Percentiles rank a stretch among this genome's conserved stretches.
Evolutionary conservation across 2,113 vertebrate species (phyloP).

Genomic region (Bubo scandiacus): DNA sequence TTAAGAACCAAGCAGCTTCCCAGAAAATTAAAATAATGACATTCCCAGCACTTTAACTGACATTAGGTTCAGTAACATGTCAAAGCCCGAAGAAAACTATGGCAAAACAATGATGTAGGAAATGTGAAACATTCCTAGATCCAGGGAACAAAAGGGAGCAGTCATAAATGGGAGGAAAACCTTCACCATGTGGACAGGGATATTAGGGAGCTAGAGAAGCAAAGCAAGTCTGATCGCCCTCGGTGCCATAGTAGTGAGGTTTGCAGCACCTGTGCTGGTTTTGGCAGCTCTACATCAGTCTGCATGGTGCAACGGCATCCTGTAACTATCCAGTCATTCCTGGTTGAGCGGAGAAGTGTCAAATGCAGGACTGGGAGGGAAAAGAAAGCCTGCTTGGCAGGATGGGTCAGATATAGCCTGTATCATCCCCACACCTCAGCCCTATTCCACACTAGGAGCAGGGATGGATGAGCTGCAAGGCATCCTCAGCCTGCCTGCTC

Average conservation of each 20-base stretch:
- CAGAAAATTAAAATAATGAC: constrained; percentile 8
- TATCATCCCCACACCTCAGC: background rate
- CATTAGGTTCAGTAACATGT: background rate
- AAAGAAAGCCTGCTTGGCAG: rapidly evolving
- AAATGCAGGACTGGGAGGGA: background rate
- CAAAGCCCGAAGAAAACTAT: background rate
- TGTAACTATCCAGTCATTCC: background rate
- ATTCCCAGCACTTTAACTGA: background rate
- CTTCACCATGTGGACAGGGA: background rate
- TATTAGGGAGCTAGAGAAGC: background rate
- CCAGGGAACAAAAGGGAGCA: background rate
- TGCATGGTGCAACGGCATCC: background rate
- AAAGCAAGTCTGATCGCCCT: background rate
- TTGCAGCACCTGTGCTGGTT: background rate
- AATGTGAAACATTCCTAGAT: background rate
- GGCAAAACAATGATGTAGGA: background rate
- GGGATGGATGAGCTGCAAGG: background rate
- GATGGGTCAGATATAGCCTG: too few species aligned
- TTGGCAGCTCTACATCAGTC: background rate
- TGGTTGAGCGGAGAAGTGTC: background rate
- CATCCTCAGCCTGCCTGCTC: background rate
- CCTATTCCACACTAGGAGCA: background rate
- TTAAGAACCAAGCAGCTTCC: background rate
- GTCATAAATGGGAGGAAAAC: background rate
- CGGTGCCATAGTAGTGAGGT: background rate